Conservation (phyloP, 2,113 vertebrate genomes). For the Prunella himalayana region DNA sequence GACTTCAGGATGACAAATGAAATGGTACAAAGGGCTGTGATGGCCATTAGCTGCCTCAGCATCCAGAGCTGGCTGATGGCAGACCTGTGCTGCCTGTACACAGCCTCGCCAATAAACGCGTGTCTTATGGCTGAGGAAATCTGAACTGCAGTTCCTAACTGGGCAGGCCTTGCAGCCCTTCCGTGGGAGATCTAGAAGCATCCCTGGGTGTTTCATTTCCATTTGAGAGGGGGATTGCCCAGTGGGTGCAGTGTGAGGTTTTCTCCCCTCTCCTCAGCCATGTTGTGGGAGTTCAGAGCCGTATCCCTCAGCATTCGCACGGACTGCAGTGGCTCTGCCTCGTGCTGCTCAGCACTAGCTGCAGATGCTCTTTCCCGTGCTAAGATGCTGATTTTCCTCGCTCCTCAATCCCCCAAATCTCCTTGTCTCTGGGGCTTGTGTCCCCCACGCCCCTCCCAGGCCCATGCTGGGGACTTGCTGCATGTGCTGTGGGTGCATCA, state of each 20-base stretch:
- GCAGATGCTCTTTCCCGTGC: background rate
- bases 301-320: background rate
- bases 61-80: background rate
- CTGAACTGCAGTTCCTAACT: background rate
- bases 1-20: background rate
- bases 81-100: background rate
- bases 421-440: background rate
- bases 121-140: background rate
- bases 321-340: slow-evolving; percentile 23
- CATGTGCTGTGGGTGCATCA: background rate
- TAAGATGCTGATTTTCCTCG: background rate
- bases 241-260: background rate
- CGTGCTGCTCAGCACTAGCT: rapidly evolving
- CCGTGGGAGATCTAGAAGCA: background rate
- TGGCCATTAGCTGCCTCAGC: background rate
- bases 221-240: background rate
- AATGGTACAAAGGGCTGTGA: background rate
- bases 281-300: slow-evolving; percentile 1
- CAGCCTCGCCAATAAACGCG: background rate
- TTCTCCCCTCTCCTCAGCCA: background rate
- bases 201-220: background rate
- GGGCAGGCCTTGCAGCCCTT: background rate
- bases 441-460: background rate
- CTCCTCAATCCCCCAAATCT: background rate
- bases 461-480: background rate